A percentile compares a stretch with the other conserved stretches of the same genome.
Conservation (phyloP, 2,888 invertebrate species). For the Eupeodes luniger region DNA sequence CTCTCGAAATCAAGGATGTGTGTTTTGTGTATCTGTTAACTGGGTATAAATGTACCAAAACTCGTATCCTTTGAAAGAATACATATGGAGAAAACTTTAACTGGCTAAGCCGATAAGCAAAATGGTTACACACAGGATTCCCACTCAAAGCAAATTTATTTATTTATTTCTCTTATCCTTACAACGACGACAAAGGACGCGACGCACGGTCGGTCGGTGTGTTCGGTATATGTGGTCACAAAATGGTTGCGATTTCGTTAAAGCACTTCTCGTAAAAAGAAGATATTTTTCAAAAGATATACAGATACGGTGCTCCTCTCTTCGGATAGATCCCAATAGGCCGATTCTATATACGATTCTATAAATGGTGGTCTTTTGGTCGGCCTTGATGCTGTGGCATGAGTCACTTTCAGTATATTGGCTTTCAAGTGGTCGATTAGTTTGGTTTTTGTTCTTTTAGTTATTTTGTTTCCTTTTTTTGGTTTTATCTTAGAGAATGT, state of each 20-base stretch:
- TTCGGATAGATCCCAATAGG: slow-evolving; percentile 50
- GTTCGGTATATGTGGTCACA: slow-evolving; percentile 49
- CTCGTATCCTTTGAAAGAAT: slow-evolving; percentile 2
- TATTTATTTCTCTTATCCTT: slow-evolving; percentile 51
- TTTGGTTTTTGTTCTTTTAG: slow-evolving; percentile 64
- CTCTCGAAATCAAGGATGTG: slow-evolving; percentile 27
- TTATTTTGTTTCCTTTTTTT: slow-evolving; percentile 38
- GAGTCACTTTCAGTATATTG: slow-evolving; percentile 39
- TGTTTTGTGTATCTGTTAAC: background rate
- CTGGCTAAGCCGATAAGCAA: slow-evolving; percentile 63
- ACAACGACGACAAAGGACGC: background rate
- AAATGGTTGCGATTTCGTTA: slow-evolving; percentile 63
- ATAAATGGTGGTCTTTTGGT: slow-evolving; percentile 59
- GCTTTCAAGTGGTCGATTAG: slow-evolving; percentile 74
- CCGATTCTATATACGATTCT: slow-evolving; percentile 68
- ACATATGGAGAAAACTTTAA: slow-evolving; percentile 50
- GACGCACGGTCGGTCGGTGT: no score
- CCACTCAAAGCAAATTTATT: slow-evolving; percentile 58
- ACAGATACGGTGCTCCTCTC: background rate
- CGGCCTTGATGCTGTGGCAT: slow-evolving; percentile 41
- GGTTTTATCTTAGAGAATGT: slow-evolving; percentile 9
- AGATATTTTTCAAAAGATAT: slow-evolving; percentile 65
- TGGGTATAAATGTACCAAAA: background rate
- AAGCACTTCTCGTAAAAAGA: slow-evolving; percentile 71
- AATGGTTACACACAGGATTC: slow-evolving; percentile 49